Conservation (phyloP, 2,888 invertebrate genomes). For the Zeuzera pyrina region DNA sequence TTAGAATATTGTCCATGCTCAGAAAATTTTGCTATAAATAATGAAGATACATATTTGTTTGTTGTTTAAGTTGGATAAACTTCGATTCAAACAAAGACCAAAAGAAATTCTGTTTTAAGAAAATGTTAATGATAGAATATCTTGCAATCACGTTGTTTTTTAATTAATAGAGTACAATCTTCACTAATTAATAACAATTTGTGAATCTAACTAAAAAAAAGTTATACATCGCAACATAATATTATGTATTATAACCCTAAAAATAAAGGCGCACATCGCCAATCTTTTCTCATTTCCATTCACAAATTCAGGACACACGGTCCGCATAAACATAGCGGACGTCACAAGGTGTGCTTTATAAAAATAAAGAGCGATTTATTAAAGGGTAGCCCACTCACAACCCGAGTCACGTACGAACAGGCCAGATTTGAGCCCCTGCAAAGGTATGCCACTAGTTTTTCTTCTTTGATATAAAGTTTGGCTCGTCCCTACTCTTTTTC, state of each 20-base stretch:
- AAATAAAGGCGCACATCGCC: slow-evolving; percentile 19
- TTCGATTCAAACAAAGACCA: no score
- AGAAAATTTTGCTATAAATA: no score
- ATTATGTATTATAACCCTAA: slow-evolving; percentile 11
- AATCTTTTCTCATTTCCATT: slow-evolving; percentile 24
- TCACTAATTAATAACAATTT: no score
- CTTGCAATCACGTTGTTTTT: neutral
- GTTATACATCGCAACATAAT: slow-evolving; percentile 8
- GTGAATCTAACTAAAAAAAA: no score
- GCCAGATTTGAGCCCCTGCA: slow-evolving; percentile 52
- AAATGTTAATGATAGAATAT: no score
- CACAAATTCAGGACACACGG: slow-evolving; percentile 49
- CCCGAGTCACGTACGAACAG: slow-evolving; percentile 47
- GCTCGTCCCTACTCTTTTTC: slow-evolving; percentile 25
- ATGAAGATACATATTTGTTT: no score
- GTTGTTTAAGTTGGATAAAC: no score
- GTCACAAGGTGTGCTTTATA: slow-evolving; percentile 60
- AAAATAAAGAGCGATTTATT: slow-evolving; percentile 66
- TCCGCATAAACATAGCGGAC: slow-evolving; percentile 52
- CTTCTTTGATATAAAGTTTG: slow-evolving; percentile 57
- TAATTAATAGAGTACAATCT: no score
- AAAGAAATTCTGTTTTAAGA: no score
- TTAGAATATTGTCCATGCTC: no score
- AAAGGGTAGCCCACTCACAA: slow-evolving; percentile 38
- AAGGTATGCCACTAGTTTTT: slow-evolving; percentile 35